Evolutionary conservation across 1,140 invertebrate genomes (phyloP).

Genomic region (Tetragonula clypearis): DNA sequence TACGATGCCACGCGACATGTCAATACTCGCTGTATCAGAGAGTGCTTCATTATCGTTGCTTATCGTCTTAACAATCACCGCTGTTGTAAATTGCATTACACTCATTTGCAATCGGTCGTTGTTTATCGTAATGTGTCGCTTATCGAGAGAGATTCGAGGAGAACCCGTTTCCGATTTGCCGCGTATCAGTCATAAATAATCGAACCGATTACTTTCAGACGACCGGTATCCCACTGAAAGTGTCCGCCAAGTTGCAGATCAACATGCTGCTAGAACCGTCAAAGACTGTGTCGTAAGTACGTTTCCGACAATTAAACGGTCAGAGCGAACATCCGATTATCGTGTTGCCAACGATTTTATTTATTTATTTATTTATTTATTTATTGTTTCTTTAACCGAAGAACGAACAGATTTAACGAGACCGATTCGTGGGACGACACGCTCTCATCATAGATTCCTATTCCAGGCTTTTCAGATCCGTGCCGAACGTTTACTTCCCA

Average conservation of each 20-base stretch:
- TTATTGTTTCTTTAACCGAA: neutral
- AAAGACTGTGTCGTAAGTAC: slow-evolving; percentile 84
- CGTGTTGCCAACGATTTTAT: too few relatives aligned
- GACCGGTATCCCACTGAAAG: slow-evolving; percentile 88
- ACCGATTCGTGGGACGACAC: too few relatives aligned
- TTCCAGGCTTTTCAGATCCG: slow-evolving; percentile 84
- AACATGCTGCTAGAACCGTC: slow-evolving; percentile 88
- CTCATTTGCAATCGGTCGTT: neutral
- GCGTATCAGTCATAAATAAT: neutral
- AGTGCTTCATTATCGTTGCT: neutral
- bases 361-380: too few relatives aligned
- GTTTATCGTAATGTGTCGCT: neutral
- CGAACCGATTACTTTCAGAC: slow-evolving; percentile 80
- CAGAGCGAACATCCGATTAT: neutral
- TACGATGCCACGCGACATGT: neutral
- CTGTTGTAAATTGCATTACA: neutral
- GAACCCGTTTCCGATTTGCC: neutral
- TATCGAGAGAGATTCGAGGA: neutral
- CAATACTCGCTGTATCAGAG: neutral
- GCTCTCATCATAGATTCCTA: slow-evolving; percentile 18
- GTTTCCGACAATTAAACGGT: slow-evolving; percentile 15
- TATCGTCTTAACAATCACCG: neutral
- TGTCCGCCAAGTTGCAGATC: slow-evolving; percentile 88
- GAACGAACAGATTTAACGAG: neutral
- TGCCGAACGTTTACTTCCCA: slow-evolving; percentile 88